These are phyloP conservation scores for Pristionchus exspectatus DNA, from an alignment of 2,888 invertebrate species.

Conservation along the genomic window DNA sequence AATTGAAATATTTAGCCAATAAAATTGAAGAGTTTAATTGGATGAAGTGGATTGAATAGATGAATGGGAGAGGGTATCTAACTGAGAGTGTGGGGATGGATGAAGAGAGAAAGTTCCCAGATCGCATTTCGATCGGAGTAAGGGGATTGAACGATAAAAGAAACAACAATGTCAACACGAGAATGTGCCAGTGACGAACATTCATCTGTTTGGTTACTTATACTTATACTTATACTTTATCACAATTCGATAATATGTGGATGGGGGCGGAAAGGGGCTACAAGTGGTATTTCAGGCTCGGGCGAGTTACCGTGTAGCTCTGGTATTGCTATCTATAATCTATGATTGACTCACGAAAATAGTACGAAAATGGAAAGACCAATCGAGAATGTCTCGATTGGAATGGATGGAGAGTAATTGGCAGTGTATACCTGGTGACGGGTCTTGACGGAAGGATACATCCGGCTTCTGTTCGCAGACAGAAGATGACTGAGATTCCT, in stretches of 20 bases:
- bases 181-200: slow-evolving; percentile 2
- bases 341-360: no score
- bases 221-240: no score
- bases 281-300: no score
- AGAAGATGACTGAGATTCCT: slow-evolving; percentile 13
- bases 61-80: neutral
- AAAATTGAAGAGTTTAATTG: neutral
- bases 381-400: neutral
- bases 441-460: slow-evolving; percentile 2
- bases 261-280: no score
- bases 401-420: neutral
- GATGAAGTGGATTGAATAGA: neutral
- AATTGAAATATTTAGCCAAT: neutral
- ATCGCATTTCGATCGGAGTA: slow-evolving; percentile 39
- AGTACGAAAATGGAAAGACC: neutral
- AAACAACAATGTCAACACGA: slow-evolving; percentile 30
- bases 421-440: neutral
- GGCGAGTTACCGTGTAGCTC: no score
- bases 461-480: slow-evolving; percentile 7
- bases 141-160: slow-evolving; percentile 4
- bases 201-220: neutral
- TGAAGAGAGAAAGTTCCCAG: slow-evolving; percentile 25
- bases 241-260: no score
- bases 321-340: no score
- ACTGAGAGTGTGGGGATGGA: slow-evolving; percentile 11